A percentile compares a stretch with the other conserved stretches of the same genome.
phyloP scores from a whole-genome alignment of 2,113 vertebrate genomes.

The Lates calcarifer region DNA sequence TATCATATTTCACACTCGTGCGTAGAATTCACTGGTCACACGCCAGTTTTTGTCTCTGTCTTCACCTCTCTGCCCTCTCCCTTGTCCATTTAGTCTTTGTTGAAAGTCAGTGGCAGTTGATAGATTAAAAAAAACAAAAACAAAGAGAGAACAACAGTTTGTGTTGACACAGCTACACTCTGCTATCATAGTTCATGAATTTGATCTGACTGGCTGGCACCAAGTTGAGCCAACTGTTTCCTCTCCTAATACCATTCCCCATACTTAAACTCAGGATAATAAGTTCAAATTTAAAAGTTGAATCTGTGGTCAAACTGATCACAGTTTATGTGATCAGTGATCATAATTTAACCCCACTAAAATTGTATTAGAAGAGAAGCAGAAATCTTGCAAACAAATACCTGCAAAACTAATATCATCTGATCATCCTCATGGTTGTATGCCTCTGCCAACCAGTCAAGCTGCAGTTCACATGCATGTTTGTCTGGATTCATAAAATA shows the following conservation, averaged over 20 bases:
- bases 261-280: neutral
- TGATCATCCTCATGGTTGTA: neutral
- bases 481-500: too few species aligned
- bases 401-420: neutral
- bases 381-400: neutral
- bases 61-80: constrained; percentile 49
- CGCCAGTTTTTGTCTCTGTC: constrained; percentile 28
- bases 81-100: constrained; percentile 6
- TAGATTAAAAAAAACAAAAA: neutral
- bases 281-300: too few species aligned
- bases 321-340: too few species aligned
- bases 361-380: too few species aligned
- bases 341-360: too few species aligned
- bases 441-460: too few species aligned
- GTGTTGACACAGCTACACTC: neutral
- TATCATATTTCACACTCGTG: constrained; percentile 71
- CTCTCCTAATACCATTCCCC: neutral
- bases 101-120: constrained; percentile 38
- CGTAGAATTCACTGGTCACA: constrained; percentile 55
- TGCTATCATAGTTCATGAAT: neutral
- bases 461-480: too few species aligned
- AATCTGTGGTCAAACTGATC: too few species aligned
- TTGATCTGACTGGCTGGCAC: neutral
- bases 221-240: neutral
- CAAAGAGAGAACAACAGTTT: neutral